A percentile compares a stretch with the other conserved stretches of the same genome.
phyloP scores from a whole-genome alignment of 2,113 vertebrate genomes.

The Otocyon megalotis region DNA sequence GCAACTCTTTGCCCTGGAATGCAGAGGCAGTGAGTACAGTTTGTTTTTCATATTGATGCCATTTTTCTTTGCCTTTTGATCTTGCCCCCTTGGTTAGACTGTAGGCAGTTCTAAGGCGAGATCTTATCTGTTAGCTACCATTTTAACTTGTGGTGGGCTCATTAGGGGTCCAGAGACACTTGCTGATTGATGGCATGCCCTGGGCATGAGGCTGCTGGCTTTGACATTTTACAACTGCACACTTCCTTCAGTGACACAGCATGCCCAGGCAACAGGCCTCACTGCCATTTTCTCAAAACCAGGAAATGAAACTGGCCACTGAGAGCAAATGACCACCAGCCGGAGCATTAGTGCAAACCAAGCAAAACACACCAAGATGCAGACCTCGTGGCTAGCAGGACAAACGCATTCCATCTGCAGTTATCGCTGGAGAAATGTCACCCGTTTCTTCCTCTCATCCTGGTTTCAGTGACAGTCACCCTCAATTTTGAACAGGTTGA shows the following conservation, averaged over 20 bases:
- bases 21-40: background rate
- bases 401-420: background rate
- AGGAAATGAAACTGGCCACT: conserved; percentile 83
- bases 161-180: background rate
- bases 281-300: conserved; percentile 77
- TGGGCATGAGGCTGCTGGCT: conserved; percentile 67
- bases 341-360: conserved; percentile 67
- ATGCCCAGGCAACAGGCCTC: conserved; percentile 59
- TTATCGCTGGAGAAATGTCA: background rate
- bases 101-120: conserved; percentile 32
- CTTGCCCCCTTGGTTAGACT: background rate
- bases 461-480: background rate
- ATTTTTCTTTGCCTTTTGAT: conserved; percentile 44
- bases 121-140: background rate
- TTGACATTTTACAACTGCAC: conserved; percentile 74
- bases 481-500: background rate
- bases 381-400: background rate
- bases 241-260: conserved; percentile 74
- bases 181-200: conserved; percentile 53
- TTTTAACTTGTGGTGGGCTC: conserved; percentile 37
- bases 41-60: background rate
- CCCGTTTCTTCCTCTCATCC: background rate
- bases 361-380: conserved; percentile 68
- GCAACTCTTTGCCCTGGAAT: background rate
- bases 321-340: conserved; percentile 78